Base-by-base conservation (phyloP, 2,797 vertebrate genomes). In the Coregonus sp. region DNA sequence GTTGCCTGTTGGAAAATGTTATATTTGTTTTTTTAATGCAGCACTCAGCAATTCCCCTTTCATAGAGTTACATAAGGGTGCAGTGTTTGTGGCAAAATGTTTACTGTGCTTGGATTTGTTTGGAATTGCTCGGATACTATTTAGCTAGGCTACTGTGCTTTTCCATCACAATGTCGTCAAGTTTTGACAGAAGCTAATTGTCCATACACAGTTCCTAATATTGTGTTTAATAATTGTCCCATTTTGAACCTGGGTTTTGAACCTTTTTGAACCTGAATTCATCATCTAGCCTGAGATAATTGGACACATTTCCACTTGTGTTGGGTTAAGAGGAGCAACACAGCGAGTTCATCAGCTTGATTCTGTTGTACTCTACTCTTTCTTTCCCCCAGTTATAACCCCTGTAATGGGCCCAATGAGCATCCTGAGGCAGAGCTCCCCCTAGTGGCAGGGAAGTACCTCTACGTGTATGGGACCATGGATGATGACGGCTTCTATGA, bases 401-500 rank as follows among this genome's bases (percentile, higher is more conserved):
- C 98, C 54, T 98, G 97, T 6, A 97, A 99, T 76, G 98, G 98
- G 83, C 98, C 98, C 25, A 99, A 99, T 86, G 98, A 99, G 88
- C 96, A 99, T 86, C 98, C 98, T 0, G 98, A 99, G 84, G 98
- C 98, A 0, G 98, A 99, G 92, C 97, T 99, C 85, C 97, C 98
- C 61, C 95, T 99, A 88, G 95, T 97, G 79, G 96, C 98, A 65
- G 98, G 98, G 87, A 99, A 98, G 86, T 99, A 99, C 90, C 96
- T 99, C 20, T 99, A 99, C 3, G 91, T 99, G 68, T 99, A 99
- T 18, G 98, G 98, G 76, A 97, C 97, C 78, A 99, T 99, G 98
- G 98, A 99, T 3, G 98, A 99, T 80, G 98, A 99, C 4, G 98
- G 98, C 70, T 99, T 99, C 90, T 99, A 97, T 4, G 98, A 99